These are phyloP conservation scores for Prosapia bicincta DNA, from an alignment of 2,888 invertebrate genomes.

Conservation along the genomic window DNA sequence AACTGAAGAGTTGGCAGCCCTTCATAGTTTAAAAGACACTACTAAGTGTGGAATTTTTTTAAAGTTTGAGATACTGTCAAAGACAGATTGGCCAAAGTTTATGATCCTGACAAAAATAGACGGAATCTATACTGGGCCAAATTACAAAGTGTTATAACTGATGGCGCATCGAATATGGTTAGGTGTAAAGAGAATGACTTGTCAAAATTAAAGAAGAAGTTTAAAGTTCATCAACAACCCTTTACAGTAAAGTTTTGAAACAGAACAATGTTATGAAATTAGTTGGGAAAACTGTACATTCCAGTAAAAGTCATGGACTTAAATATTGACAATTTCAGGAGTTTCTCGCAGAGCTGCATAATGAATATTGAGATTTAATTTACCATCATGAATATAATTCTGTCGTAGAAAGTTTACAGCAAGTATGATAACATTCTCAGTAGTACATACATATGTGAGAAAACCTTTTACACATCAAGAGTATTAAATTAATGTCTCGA, in stretches of 20 bases:
- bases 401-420: neutral
- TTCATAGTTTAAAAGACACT: neutral
- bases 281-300: neutral
- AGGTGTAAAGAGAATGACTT: neutral
- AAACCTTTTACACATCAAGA: too few species aligned
- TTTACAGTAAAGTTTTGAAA: neutral
- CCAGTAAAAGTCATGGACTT: neutral
- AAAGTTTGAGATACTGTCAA: neutral
- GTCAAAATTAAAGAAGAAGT: conserved; percentile 44
- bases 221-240: neutral
- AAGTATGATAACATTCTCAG: too few species aligned
- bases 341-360: neutral
- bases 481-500: too few species aligned
- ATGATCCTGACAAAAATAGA: too few species aligned
- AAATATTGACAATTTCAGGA: neutral
- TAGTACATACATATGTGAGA: too few species aligned
- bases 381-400: neutral
- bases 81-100: too few species aligned
- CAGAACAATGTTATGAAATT: neutral
- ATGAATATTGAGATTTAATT: neutral
- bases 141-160: neutral
- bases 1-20: neutral
- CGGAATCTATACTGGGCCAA: neutral
- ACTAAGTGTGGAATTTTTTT: neutral
- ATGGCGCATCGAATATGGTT: too few species aligned